Evolutionary conservation across 2,113 vertebrate species (phyloP), one percentile per base, ranked within the genome.

Genomic region (Centrocercus urophasianus): DNA sequence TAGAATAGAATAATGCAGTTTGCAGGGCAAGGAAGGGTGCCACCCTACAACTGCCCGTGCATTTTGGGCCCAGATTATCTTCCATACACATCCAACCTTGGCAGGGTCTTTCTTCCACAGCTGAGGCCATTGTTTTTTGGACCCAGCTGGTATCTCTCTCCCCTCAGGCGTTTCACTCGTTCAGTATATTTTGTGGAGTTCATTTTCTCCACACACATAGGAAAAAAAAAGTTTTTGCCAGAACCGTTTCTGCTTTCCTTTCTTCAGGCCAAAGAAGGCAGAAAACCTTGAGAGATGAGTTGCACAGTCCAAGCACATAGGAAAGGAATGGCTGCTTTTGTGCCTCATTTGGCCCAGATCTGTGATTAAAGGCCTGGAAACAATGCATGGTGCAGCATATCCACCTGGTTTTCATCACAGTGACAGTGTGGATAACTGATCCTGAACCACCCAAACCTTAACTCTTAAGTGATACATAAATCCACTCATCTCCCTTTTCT

Each of bases 331-430:
- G 24, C 5, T 1, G 1, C 25, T 34, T 66, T 34, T 24, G 76
- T 34, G 14, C 8, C 28, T 47, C 1, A 1, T 42, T 2, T 30
- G 15, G 48, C 65, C 24, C 45, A 71, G 28, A 78, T n/a, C 60
- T 63, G 30, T 52, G n/a, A 34, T 1, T 32, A 36, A 42, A 82
- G 61, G 22, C 32, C 56, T 77, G 61, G n/a, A 72, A 22, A 36
- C 50, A 16, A 50, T 2, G 3, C 43, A 27, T 0, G 0, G n/a
- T 61, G 40, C 25, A 81, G 47, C n/a, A 64, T 3, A 21, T 50
- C 0, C 0, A 22, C 52, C 28, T 66, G 59, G 6, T 10, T 45
- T 60, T 47, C 45, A 22, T 45, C 59, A 86, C 67, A 28, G 13
- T 42, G 16, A 40, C 43, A 56, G 16, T 6, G 3, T 18, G 25